Conservation (phyloP, 2,888 invertebrate species). For the Thera britannica region DNA sequence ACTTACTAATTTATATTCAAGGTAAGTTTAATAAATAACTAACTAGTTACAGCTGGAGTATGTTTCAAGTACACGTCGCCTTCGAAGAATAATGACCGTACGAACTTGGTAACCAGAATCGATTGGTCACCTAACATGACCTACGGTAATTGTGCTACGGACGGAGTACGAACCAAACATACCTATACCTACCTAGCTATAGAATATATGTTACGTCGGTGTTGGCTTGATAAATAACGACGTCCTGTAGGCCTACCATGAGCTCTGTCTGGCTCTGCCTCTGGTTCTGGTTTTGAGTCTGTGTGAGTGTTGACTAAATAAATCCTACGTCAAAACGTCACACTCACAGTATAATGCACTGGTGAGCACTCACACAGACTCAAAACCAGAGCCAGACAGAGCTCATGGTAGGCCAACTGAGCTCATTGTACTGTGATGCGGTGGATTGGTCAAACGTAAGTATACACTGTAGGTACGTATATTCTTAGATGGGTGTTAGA, state of each 20-base stretch:
- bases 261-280: too few species aligned
- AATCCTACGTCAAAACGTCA: too few species aligned
- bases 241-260: not conserved
- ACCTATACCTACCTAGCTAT: not conserved
- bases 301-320: too few species aligned
- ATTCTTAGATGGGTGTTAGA: too few species aligned
- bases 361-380: too few species aligned
- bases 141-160: conserved; percentile 14
- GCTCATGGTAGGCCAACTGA: too few species aligned
- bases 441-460: conserved; percentile 3
- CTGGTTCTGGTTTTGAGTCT: too few species aligned
- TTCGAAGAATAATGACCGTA: not conserved
- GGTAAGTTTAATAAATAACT: not conserved
- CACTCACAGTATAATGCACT: too few species aligned
- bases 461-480: too few species aligned
- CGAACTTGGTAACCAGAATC: not conserved
- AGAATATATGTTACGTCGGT: not conserved
- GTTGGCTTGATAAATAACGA: conserved; percentile 6
- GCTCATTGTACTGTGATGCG: not conserved
- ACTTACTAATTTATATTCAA: too few species aligned
- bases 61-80: not conserved
- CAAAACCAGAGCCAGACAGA: too few species aligned
- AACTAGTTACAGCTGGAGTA: not conserved
- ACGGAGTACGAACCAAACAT: not conserved
- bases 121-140: conserved; percentile 8